Conservation (phyloP, 2,113 vertebrate species). For the Leptobrachium ailaonicum region DNA sequence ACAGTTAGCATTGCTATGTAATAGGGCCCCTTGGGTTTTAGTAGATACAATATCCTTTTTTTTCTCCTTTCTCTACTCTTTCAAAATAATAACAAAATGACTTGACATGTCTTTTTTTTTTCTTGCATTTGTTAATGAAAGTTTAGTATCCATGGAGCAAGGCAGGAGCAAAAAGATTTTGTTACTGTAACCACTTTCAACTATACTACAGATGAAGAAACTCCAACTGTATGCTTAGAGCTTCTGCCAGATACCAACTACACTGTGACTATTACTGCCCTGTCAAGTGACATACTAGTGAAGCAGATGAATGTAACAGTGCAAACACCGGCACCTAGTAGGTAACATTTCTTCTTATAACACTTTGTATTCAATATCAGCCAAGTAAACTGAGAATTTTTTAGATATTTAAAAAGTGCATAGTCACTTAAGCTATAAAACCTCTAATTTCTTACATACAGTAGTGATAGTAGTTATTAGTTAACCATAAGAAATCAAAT, state of each 20-base stretch:
- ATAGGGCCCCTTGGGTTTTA: too few relatives aligned
- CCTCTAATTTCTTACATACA: too few relatives aligned
- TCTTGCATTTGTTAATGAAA: conserved; percentile 53
- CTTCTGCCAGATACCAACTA: conserved; percentile 78
- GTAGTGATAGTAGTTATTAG: too few relatives aligned
- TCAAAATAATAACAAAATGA: too few relatives aligned
- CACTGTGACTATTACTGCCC: conserved; percentile 70
- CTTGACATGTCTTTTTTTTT: not conserved
- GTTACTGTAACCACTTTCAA: conserved; percentile 56
- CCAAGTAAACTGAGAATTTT: too few relatives aligned
- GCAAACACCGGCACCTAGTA: conserved; percentile 72
- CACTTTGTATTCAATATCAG: too few relatives aligned
- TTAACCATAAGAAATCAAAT: too few relatives aligned
- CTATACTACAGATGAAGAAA: conserved; percentile 63
- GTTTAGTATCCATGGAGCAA: conserved; percentile 68
- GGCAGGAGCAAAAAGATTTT: conserved; percentile 62
- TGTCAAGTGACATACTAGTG: conserved; percentile 61
- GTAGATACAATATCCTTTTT: too few relatives aligned
- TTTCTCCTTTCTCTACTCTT: too few relatives aligned
- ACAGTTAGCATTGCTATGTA: too few relatives aligned
- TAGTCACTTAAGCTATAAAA: too few relatives aligned
- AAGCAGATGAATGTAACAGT: conserved; percentile 59
- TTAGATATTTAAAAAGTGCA: too few relatives aligned
- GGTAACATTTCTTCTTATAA: conserved; percentile 40
- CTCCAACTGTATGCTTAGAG: conserved; percentile 70